Conservation (phyloP, 2,888 invertebrate genomes). For the Eristalinus sepulchralis region DNA sequence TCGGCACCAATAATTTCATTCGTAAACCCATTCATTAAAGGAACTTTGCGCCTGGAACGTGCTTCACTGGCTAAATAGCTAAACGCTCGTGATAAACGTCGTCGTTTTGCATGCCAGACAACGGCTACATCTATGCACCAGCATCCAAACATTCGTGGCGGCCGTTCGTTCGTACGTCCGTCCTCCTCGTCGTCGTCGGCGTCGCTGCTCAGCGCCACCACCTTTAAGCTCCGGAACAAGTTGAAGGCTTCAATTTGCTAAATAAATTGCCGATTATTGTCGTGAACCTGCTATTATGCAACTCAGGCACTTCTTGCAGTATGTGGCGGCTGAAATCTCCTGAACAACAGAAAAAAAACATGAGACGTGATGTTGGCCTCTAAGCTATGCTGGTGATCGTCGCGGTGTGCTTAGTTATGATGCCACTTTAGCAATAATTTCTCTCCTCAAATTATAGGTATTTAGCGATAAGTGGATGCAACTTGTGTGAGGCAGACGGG, state of each 20-base stretch:
- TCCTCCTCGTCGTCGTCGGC: neutral
- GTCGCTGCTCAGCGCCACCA: neutral
- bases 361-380: slow-evolving; percentile 1
- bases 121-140: slow-evolving; percentile 12
- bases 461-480: slow-evolving; percentile 43
- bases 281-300: slow-evolving; percentile 68
- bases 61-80: slow-evolving; percentile 60
- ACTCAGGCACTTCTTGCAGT: slow-evolving; percentile 35
- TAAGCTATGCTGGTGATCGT: slow-evolving; percentile 35
- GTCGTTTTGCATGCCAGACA: slow-evolving; percentile 58
- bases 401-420: slow-evolving; percentile 50
- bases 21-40: slow-evolving; percentile 67
- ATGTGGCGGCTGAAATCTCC: neutral
- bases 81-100: slow-evolving; percentile 67
- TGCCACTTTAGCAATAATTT: slow-evolving; percentile 61
- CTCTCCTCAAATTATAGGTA: slow-evolving; percentile 54
- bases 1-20: slow-evolving; percentile 58
- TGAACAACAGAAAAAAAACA: neutral
- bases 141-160: slow-evolving; percentile 30
- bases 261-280: slow-evolving; percentile 68
- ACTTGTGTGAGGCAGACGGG: neutral
- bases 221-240: slow-evolving; percentile 64
- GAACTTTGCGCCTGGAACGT: slow-evolving; percentile 64
- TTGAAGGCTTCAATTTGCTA: slow-evolving; percentile 68
- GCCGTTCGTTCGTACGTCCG: too few relatives aligned